phyloP scores from a whole-genome alignment of 2,113 vertebrate species.

The Rhinichthys klamathensis region DNA sequence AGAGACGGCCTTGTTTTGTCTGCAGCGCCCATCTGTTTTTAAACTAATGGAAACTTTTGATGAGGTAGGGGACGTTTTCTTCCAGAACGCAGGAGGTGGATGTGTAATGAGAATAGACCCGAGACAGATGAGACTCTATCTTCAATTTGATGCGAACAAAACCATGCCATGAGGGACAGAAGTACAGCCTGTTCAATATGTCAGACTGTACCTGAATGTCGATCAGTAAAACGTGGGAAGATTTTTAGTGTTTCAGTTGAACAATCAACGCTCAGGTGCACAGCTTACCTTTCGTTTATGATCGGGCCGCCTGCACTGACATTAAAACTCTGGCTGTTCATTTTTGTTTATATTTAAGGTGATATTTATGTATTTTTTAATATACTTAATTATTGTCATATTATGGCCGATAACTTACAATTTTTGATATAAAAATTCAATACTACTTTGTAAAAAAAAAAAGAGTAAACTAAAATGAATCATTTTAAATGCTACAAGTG shows the following conservation, averaged over 20 bases:
- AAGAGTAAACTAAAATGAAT: not conserved
- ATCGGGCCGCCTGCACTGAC: not conserved
- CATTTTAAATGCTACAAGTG: not conserved
- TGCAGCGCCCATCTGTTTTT: conserved; percentile 45
- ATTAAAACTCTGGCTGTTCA: not conserved
- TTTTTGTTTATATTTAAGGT: not conserved
- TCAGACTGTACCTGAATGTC: not conserved
- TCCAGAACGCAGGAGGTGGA: conserved; percentile 4
- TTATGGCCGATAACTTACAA: not conserved
- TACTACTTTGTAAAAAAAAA: not conserved
- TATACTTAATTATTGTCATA: not conserved
- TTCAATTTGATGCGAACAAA: conserved; percentile 20
- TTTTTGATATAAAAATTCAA: not conserved
- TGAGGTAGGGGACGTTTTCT: conserved; percentile 40
- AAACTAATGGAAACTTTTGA: conserved; percentile 52
- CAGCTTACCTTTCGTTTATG: not conserved
- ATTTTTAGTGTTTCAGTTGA: not conserved
- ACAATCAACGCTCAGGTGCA: not conserved
- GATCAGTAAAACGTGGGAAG: not conserved
- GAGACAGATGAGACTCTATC: conserved; percentile 7
- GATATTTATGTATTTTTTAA: not conserved
- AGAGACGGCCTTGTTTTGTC: conserved; percentile 39
- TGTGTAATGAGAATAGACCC: conserved; percentile 25
- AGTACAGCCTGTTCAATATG: not conserved
- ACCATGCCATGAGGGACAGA: not conserved